These are phyloP conservation scores for Apamea sordens DNA, from an alignment of 2,888 invertebrate species.

Conservation along the genomic window DNA sequence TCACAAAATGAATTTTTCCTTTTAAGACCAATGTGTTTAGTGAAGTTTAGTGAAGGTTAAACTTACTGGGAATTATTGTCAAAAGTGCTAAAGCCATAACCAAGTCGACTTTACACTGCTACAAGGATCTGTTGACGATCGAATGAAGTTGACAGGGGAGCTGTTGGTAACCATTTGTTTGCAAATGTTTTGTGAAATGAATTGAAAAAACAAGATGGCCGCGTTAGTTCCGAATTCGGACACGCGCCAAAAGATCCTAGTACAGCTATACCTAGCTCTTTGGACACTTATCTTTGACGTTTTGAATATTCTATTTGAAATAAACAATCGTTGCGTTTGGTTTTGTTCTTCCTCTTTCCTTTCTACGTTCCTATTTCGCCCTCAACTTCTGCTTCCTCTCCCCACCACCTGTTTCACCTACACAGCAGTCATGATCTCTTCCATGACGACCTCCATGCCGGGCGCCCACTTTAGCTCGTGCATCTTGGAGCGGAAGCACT, in stretches of 20 bases:
- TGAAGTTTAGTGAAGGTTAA: background rate
- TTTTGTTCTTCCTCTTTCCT: background rate
- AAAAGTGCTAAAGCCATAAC: background rate
- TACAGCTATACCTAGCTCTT: background rate
- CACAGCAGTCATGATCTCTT: slow-evolving; percentile 79
- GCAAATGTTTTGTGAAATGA: background rate
- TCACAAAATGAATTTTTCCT: background rate
- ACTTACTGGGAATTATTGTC: background rate
- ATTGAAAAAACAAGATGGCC: background rate
- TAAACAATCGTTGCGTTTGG: too few species aligned
- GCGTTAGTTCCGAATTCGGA: background rate
- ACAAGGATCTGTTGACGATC: background rate
- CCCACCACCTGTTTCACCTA: slow-evolving; percentile 45
- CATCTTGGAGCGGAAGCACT: slow-evolving; percentile 84
- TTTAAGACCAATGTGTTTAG: background rate
- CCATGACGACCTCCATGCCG: slow-evolving; percentile 79
- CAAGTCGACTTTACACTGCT: background rate
- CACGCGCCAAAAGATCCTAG: background rate
- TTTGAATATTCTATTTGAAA: background rate
- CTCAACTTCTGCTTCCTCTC: background rate
- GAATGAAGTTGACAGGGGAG: background rate
- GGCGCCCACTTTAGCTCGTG: slow-evolving; percentile 86
- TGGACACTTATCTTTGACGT: background rate
- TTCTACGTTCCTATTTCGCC: background rate
- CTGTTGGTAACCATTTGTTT: background rate